Evolutionary conservation across 2,797 vertebrate genomes (phyloP), one percentile per base, ranked within the genome.

Genomic region (Lates japonicus): DNA sequence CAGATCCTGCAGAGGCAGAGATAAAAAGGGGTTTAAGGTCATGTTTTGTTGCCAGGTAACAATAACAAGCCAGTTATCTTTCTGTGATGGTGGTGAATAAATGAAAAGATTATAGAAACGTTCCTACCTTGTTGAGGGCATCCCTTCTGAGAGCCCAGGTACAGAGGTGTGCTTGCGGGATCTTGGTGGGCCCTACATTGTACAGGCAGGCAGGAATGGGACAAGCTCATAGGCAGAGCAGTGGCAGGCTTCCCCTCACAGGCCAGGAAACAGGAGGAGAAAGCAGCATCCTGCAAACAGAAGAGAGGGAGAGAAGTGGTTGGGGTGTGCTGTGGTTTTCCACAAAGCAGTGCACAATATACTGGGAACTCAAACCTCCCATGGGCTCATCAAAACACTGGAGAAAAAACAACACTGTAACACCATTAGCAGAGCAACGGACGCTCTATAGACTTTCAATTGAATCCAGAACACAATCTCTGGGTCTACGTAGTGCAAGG

Each of bases 131-230:
- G 93, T 98, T 98, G 74, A 99, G 96, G 76, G 99, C 98, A 0
- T 99, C 98, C n/a, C 76, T 98, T 99, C 94, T 99, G 98, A 44
- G 98, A 99, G 88, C 98, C 98, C 93, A 99, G 93, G 94, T 98
- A n/a, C n/a, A 99, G 70, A 99, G 97, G 93, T 99, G 98, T 4
- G 98, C n/a, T n/a, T n/a, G 97, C 89, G 99, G 95, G 94, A 99
- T 99, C 74, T 97, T 96, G 0, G 98, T 99, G 25, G 97, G 97
- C 67, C 98, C 97, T 0, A 99, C 92, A 0, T 98, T 99, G 81
- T 88, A 97, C 97, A 0, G 97, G 96, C 90, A 99, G 88, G 88
- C 98, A 99, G 7, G 98, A 97, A 94, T 99, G 98, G 77, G 98
- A 99, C 92, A 99, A 94, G 95, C 98, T 99, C 95, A 98, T 96